phyloP scores from a whole-genome alignment of 1,140 invertebrate species.

The roundworm (Caenorhabditis elegans) region WBcel235 BX284606.5:11926001-11926500 shows the following conservation, averaged over 20 bases:
- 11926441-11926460: not conserved
- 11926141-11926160: too few relatives aligned
- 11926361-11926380: not conserved
- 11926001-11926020: too few relatives aligned
- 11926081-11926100: too few relatives aligned
- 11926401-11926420: not conserved
- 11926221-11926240: not conserved
- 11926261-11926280: not conserved
- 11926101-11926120: too few relatives aligned
- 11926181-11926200: not conserved
- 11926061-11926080: too few relatives aligned
- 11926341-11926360: not conserved
- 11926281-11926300: not conserved
- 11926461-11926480: not conserved
- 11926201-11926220: not conserved
- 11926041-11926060: too few relatives aligned
- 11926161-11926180: not conserved
- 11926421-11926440: not conserved
- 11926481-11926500: not conserved
- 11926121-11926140: too few relatives aligned
- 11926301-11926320: not conserved
- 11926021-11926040: too few relatives aligned
- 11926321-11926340: constrained; percentile 18
- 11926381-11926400: not conserved
- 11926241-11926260: not conserved